phyloP scores from a whole-genome alignment of 2,888 invertebrate genomes.

The Patella ulyssiponensis region DNA sequence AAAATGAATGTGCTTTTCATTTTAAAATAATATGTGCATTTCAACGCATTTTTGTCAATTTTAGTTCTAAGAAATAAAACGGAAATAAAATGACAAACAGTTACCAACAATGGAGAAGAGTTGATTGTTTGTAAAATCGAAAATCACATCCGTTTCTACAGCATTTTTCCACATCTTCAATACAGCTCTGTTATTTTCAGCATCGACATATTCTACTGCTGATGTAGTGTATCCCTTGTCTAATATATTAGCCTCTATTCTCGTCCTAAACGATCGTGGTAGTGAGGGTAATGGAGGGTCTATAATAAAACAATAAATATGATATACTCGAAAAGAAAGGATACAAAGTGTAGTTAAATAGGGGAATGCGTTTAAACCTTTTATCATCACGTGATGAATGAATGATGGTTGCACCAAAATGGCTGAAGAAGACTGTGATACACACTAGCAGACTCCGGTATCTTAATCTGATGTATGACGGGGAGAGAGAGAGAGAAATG shows the following conservation, averaged over 20 bases:
- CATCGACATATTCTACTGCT: constrained; percentile 46
- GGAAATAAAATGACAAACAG: not conserved
- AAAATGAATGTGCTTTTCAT: no score
- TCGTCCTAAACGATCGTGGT: constrained; percentile 41
- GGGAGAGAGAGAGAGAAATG: no score
- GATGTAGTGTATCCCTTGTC: constrained; percentile 38
- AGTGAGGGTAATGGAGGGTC: constrained; percentile 45
- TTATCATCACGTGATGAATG: no score
- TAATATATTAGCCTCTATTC: constrained; percentile 47
- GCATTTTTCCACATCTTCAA: constrained; percentile 31
- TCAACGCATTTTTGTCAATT: no score
- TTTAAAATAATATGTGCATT: no score
- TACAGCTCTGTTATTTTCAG: constrained; percentile 44
- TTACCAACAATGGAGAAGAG: not conserved
- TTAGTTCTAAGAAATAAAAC: no score
- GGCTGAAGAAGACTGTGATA: no score
- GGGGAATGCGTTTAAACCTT: no score
- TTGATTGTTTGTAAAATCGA: constrained; percentile 17
- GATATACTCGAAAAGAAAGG: not conserved
- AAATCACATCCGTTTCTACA: constrained; percentile 5
- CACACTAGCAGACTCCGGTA: no score
- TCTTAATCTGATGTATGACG: no score
- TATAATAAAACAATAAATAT: constrained; percentile 7
- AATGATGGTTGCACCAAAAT: no score
- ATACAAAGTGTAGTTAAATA: no score